Conservation (phyloP, 1,140 invertebrate genomes). For the Trichonephila clavata region DNA sequence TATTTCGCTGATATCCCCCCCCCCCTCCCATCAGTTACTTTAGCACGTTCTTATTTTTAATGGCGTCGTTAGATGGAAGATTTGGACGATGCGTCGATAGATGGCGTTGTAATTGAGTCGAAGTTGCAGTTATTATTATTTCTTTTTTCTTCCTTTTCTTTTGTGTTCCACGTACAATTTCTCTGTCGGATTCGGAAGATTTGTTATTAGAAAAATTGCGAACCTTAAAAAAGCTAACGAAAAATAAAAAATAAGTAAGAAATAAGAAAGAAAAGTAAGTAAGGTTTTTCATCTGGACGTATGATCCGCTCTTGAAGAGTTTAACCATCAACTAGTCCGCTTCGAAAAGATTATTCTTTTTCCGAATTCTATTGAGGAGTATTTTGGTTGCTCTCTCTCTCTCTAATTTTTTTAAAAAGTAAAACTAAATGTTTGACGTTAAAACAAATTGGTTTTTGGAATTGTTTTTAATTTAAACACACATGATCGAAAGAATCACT, state of each 20-base stretch:
- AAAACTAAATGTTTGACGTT: too few species aligned
- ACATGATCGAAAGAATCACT: too few species aligned
- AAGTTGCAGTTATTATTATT: slow-evolving; percentile 56
- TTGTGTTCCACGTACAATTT: background rate
- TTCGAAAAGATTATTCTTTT: background rate
- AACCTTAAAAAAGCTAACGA: background rate
- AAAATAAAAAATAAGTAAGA: background rate
- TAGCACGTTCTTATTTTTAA: slow-evolving; percentile 56
- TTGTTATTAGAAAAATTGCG: slow-evolving; percentile 31
- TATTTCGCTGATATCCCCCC: background rate
- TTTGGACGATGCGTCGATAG: slow-evolving; percentile 59
- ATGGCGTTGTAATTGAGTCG: slow-evolving; percentile 70
- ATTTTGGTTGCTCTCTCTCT: background rate
- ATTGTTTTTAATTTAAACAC: too few species aligned
- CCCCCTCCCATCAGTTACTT: background rate
- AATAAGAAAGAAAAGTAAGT: background rate
- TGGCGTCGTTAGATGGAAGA: slow-evolving; percentile 62
- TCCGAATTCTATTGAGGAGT: background rate
- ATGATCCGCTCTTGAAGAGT: background rate
- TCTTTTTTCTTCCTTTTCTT: background rate
- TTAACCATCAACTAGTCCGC: slow-evolving; percentile 1
- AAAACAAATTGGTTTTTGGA: too few species aligned
- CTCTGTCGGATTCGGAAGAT: slow-evolving; percentile 9
- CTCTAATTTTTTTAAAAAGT: background rate
- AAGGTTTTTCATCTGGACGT: background rate